Evolutionary conservation across 1,140 invertebrate genomes (phyloP).

Genomic region (Rhyacophila brunnea): DNA sequence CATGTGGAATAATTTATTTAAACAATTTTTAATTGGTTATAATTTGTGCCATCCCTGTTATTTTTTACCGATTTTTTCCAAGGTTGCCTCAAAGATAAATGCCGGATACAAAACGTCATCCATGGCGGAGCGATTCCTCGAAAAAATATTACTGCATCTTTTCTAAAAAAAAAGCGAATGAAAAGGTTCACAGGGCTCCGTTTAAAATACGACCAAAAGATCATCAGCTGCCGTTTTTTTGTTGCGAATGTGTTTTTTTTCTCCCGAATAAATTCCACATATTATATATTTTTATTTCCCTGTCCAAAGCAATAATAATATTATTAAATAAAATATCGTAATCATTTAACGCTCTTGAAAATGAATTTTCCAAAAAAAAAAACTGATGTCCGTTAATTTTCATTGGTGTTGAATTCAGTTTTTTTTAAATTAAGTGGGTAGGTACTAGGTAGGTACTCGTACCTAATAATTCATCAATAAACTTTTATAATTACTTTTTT

Average conservation of each 20-base stretch:
- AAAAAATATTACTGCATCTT: conserved; percentile 1
- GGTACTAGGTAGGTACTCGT: no score
- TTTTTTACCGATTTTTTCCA: not conserved
- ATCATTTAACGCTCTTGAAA: conserved; percentile 12
- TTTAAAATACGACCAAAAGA: conserved; percentile 10
- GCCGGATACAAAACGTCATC: conserved; percentile 28
- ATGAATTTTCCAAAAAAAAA: no score
- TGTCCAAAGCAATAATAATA: conserved; percentile 2
- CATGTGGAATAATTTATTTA: no score
- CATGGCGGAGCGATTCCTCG: conserved; percentile 14
- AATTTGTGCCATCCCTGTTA: not conserved
- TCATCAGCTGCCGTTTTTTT: conserved; percentile 27
- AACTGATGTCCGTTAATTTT: no score
- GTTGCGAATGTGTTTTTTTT: conserved; percentile 10
- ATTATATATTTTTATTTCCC: conserved; percentile 12
- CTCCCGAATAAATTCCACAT: conserved; percentile 10
- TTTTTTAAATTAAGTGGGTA: no score
- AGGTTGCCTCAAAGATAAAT: conserved; percentile 20
- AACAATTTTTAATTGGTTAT: no score
- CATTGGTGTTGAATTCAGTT: no score
- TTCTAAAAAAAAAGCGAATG: conserved; percentile 8
- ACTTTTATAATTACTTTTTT: no score
- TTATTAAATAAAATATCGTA: conserved; percentile 2
- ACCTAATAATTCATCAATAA: no score
- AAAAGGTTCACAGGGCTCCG: conserved; percentile 8